phyloP scores from a whole-genome alignment of 2,113 vertebrate genomes.

The Morone saxatilis region DNA sequence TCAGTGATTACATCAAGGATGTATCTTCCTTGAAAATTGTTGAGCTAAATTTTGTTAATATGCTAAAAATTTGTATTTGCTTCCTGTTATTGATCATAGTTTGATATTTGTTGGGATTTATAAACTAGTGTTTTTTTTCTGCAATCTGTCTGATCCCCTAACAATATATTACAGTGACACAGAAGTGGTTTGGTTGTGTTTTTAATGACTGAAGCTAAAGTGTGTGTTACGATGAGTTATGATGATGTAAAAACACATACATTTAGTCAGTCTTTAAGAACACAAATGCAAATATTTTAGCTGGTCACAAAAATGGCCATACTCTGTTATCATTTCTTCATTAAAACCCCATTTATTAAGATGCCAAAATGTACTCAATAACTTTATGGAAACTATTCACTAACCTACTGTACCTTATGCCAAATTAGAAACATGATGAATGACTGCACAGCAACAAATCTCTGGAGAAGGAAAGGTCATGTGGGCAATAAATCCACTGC shows the following conservation, averaged over 20 bases:
- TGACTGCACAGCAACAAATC: slow-evolving; percentile 81
- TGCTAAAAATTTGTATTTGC: neutral
- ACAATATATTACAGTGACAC: neutral
- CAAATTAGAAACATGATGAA: slow-evolving; percentile 72
- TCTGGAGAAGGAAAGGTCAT: slow-evolving; percentile 82
- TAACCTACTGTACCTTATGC: slow-evolving; percentile 49
- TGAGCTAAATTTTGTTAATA: too few relatives aligned
- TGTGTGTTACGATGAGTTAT: neutral
- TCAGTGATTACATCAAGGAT: neutral
- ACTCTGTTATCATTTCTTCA: slow-evolving; percentile 10
- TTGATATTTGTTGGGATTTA: neutral
- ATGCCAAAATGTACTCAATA: neutral
- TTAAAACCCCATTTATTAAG: slow-evolving; percentile 19
- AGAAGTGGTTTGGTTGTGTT: neutral
- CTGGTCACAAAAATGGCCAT: neutral
- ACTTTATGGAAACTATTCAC: slow-evolving; percentile 38
- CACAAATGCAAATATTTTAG: slow-evolving; percentile 1
- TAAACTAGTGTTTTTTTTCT: neutral
- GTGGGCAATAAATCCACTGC: slow-evolving; percentile 79
- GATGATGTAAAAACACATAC: slow-evolving; percentile 1
- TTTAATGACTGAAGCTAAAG: neutral
- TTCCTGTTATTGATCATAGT: neutral
- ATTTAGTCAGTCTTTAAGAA: neutral
- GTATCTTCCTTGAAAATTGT: neutral
- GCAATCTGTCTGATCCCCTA: neutral